Conservation (phyloP, 2,113 vertebrate genomes). For the Onychorhynchus coronatus region DNA sequence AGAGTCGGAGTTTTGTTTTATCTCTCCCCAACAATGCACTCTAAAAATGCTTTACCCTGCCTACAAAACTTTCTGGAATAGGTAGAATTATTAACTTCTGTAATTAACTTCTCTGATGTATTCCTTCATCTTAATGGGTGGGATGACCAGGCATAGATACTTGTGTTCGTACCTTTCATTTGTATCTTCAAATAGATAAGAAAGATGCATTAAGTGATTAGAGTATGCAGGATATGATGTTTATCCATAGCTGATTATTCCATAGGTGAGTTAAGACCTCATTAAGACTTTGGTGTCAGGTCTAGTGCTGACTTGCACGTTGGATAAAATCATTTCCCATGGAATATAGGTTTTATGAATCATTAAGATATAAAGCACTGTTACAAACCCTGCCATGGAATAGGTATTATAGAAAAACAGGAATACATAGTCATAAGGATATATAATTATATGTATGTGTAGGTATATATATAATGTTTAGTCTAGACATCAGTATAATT, state of each 20-base stretch:
- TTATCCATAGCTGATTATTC: constrained; percentile 58
- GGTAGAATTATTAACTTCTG: constrained; percentile 1
- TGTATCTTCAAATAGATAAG: constrained; percentile 59
- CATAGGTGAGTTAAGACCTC: constrained; percentile 57
- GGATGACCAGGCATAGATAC: constrained; percentile 52
- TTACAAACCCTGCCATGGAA: constrained; percentile 8
- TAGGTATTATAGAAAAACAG: constrained; percentile 51
- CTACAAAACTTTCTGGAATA: constrained; percentile 33
- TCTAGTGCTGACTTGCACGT: constrained; percentile 64
- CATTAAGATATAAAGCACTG: constrained; percentile 48
- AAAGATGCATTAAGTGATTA: constrained; percentile 42
- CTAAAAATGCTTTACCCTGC: constrained; percentile 23
- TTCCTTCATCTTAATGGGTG: constrained; percentile 61
- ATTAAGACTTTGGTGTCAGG: constrained; percentile 52
- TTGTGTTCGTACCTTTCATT: neutral
- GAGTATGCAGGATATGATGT: constrained; percentile 29
- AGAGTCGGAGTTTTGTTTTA: constrained; percentile 51
- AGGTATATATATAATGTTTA: constrained; percentile 67
- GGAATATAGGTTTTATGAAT: constrained; percentile 63
- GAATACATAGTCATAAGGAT: constrained; percentile 66
- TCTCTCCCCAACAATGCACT: constrained; percentile 25
- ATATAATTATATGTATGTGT: constrained; percentile 60
- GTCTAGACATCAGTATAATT: constrained; percentile 68
- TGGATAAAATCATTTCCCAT: constrained; percentile 65
- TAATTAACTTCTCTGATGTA: constrained; percentile 42